phyloP scores from a whole-genome alignment of 2,888 invertebrate genomes.

The Tipula vernalis region DNA sequence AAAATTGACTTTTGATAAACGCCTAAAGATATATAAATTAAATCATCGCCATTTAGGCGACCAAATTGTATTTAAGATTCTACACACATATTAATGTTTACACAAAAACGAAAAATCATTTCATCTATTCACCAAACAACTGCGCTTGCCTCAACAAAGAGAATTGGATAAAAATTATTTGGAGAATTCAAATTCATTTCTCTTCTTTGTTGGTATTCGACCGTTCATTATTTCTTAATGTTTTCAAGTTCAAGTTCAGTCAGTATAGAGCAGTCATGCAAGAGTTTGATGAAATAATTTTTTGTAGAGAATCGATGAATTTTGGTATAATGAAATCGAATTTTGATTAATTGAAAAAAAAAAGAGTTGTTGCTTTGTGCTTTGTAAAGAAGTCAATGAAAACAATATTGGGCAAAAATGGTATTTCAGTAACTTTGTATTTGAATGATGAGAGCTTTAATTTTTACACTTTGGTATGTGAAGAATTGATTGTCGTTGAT shows the following conservation, averaged over 20 bases:
- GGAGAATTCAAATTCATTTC: not conserved
- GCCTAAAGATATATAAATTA: not conserved
- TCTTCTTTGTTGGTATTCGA: not conserved
- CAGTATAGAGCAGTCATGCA: not conserved
- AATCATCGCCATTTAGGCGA: not conserved
- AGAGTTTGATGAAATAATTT: not conserved
- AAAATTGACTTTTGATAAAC: not conserved
- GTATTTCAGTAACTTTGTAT: not conserved
- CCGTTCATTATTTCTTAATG: not conserved
- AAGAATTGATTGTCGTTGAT: not conserved
- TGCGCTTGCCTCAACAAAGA: not conserved
- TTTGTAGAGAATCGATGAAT: not conserved
- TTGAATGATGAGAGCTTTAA: not conserved
- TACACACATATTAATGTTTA: not conserved
- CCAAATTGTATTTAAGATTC: not conserved
- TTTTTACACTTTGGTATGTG: not conserved
- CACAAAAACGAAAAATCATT: not conserved
- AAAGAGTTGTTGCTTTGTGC: no score
- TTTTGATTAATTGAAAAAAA: not conserved
- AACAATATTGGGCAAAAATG: not conserved
- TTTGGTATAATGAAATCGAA: not conserved
- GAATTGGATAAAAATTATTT: not conserved
- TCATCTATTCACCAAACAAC: not conserved
- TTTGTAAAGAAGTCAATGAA: no score
- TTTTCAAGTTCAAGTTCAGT: not conserved